Base-by-base conservation (phyloP, 2,113 vertebrate species). In the Tangachromis dhanisi region DNA sequence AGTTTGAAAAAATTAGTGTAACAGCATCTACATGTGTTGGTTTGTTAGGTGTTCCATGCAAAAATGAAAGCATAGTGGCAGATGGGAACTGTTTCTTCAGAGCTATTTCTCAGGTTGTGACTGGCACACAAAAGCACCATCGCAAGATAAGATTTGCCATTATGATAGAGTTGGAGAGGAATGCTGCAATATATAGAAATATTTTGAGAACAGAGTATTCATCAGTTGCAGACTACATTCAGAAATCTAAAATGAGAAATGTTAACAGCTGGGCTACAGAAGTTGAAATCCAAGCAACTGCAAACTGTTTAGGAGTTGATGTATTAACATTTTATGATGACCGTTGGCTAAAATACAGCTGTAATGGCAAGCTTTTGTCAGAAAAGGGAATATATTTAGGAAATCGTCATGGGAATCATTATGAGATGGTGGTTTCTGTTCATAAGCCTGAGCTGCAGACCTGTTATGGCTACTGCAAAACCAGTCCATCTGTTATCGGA, bases 221-320 rank as follows among this genome's bases (percentile, higher is more conserved):
- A 3, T 0, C 35, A 4, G 9, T 42, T n/a, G 7, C 3, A 8
- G 1, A 45, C 3, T 26, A 73, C 19, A 42, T 45, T 24, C 6
- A 24, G 12, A 21, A 24, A 24, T 73, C 40, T 14, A 73, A 73
- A 42, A 73, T 73, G n/a, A 7, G 7, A 45, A 24, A 26, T 2
- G 19, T 21, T 24, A 24, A 14, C 19, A 26, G 10, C 7, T 73
- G 38, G 21, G 68, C 68, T 5, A 26, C 38, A 24, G 66, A 73
- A 9, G 12, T 42, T 14, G n/a, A 73, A 42, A 73, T 73, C 12
- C 66, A 45, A 73, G 66, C 7, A 21, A 42, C n/a, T 21, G 38
- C 12, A 0, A 38, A 71, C 0, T 16, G 0, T 14, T 71, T 71
- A 21, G 66, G 38, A 21, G 66, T 45, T 13, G 1, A 11, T n/a